phyloP scores from a whole-genome alignment of 2,888 invertebrate genomes.

The Branchipolynoe longqiensis region DNA sequence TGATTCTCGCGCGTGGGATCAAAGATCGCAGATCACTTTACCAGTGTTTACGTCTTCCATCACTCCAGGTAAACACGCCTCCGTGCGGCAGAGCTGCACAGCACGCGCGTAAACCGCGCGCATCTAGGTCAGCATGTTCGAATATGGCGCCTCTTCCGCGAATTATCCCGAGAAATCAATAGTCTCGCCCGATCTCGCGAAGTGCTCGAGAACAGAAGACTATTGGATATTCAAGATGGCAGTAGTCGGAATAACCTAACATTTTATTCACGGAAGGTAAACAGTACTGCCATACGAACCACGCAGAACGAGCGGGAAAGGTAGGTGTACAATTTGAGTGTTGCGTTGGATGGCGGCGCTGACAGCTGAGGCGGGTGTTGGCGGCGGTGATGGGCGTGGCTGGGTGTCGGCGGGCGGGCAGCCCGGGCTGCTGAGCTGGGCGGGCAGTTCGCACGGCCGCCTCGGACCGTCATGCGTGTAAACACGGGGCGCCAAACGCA shows the following conservation, averaged over 20 bases:
- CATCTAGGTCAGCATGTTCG: neutral
- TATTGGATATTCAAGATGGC: slow-evolving; percentile 47
- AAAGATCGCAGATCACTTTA: too few relatives aligned
- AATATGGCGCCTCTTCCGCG: neutral
- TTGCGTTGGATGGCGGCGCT: too few relatives aligned
- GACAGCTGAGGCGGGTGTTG: neutral
- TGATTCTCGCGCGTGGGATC: too few relatives aligned
- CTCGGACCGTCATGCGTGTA: slow-evolving; percentile 10
- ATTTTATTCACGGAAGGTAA: slow-evolving; percentile 19
- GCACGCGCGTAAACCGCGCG: neutral
- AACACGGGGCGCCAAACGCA: slow-evolving; percentile 34
- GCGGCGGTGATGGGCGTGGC: too few relatives aligned
- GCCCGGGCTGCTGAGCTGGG: too few relatives aligned
- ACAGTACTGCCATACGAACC: slow-evolving; percentile 35
- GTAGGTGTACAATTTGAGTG: neutral
- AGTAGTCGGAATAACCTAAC: slow-evolving; percentile 36
- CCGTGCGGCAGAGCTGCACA: too few relatives aligned
- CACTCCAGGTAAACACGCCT: too few relatives aligned
- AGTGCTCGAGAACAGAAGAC: slow-evolving; percentile 6
- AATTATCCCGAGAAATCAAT: slow-evolving; percentile 39
- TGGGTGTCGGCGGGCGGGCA: too few relatives aligned
- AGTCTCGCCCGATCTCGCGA: slow-evolving; percentile 36
- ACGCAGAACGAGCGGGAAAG: too few relatives aligned
- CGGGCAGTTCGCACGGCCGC: too few relatives aligned
- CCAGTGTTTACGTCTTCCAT: too few relatives aligned